Percentiles rank a stretch among this genome's conserved stretches.
phyloP scores from a whole-genome alignment of 92 coral and sea anemone genomes.

The Phymanthus crucifer region DNA sequence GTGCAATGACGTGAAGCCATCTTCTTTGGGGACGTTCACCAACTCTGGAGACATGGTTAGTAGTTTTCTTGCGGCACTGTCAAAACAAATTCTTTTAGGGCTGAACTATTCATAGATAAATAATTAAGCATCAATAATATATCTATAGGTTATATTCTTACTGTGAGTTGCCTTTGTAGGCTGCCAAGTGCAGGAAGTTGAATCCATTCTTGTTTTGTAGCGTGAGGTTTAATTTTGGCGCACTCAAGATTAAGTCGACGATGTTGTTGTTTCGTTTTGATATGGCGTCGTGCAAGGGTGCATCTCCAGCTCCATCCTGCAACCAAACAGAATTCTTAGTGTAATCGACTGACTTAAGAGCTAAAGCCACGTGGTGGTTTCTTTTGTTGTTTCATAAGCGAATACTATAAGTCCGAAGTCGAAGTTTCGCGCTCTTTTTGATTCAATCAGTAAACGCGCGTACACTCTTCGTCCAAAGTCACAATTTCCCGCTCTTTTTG shows the following conservation, averaged over 20 bases:
- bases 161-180: conserved; percentile 55
- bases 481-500: no score
- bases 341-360: no score
- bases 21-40: conserved; percentile 49
- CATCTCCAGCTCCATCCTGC: conserved; percentile 56
- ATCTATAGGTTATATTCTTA: no score
- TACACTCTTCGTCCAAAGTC: background rate
- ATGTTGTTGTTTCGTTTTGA: conserved; percentile 29
- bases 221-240: conserved; percentile 40
- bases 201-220: conserved; percentile 47
- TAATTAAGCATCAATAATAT: background rate
- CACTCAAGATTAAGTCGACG: conserved; percentile 45
- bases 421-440: no score
- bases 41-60: conserved; percentile 43
- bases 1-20: conserved; percentile 67
- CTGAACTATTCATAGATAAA: background rate
- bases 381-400: no score
- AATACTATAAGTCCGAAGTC: no score
- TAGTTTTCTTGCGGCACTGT: conserved; percentile 55
- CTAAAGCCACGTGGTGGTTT: no score
- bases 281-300: conserved; percentile 63
- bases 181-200: conserved; percentile 56
- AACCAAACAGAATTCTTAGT: background rate
- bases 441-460: no score
- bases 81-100: background rate